These are phyloP conservation scores for Orthosia cruda DNA, from an alignment of 2,888 invertebrate genomes.

Conservation along the genomic window DNA sequence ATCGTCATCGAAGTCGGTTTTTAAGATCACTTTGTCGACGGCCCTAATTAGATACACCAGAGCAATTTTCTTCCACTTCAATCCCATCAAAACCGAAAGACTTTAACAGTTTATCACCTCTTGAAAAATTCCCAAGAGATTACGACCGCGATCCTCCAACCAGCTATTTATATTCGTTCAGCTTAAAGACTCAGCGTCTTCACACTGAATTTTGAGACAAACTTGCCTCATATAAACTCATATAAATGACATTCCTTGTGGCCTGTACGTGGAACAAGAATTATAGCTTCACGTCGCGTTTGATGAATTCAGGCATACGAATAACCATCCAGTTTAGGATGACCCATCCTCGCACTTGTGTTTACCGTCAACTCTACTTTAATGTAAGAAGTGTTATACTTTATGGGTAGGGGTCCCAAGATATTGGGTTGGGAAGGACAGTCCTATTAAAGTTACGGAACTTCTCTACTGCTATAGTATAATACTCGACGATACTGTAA, in stretches of 20 bases:
- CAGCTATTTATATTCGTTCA: conserved; percentile 75
- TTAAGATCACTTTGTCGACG: no score
- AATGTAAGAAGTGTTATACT: conserved; percentile 48
- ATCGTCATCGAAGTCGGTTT: no score
- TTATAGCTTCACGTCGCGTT: conserved; percentile 84
- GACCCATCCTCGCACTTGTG: conserved; percentile 64
- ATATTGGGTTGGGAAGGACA: not conserved
- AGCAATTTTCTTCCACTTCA: not conserved
- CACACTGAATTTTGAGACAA: conserved; percentile 84
- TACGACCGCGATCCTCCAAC: conserved; percentile 15
- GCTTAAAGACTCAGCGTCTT: conserved; percentile 76
- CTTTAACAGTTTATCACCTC: conserved; percentile 19
- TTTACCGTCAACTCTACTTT: conserved; percentile 52
- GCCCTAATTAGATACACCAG: no score
- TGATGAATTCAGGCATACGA: conserved; percentile 84
- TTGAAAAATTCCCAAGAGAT: conserved; percentile 37
- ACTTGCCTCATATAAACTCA: conserved; percentile 85
- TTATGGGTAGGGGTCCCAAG: conserved; percentile 14
- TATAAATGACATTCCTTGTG: conserved; percentile 87
- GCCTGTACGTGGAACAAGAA: conserved; percentile 80
- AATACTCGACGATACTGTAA: no score
- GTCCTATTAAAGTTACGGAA: not conserved
- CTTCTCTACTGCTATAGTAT: no score
- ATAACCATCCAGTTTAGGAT: conserved; percentile 68
- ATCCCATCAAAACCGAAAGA: not conserved